phyloP scores from a whole-genome alignment of 2,113 vertebrate species.

The Myanophis thanlyinensis region DNA sequence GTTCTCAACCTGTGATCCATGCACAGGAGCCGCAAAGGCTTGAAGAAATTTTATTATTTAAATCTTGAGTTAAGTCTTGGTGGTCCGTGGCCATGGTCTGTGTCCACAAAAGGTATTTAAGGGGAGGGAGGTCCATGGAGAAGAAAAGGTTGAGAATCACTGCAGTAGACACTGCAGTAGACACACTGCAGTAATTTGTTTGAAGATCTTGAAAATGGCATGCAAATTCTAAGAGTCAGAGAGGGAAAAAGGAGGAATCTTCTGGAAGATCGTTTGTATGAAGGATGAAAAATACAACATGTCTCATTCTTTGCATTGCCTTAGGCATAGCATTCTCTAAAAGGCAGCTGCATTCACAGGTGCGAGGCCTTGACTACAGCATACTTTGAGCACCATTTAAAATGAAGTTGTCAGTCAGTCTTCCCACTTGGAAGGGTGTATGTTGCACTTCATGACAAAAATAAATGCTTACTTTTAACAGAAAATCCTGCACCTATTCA shows the following conservation, averaged over 20 bases:
- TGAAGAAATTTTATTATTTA: neutral
- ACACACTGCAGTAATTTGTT: neutral
- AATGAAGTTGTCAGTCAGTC: neutral
- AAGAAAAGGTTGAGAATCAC: neutral
- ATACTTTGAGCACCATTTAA: neutral
- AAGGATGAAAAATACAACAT: conserved; percentile 7
- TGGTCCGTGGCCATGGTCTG: neutral
- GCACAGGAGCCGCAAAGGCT: neutral
- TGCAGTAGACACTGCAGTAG: neutral
- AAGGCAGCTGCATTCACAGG: neutral
- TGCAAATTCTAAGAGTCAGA: neutral
- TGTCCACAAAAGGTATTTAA: neutral
- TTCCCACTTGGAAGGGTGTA: neutral
- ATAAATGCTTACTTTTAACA: neutral
- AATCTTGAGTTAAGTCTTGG: neutral
- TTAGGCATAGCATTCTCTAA: neutral
- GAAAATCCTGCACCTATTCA: neutral
- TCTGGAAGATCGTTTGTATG: neutral
- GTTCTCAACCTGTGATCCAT: neutral
- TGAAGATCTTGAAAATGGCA: neutral
- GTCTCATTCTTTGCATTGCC: neutral
- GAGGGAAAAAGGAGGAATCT: neutral
- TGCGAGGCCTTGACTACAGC: conserved; percentile 5
- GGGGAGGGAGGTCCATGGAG: neutral
- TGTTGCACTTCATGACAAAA: neutral